phyloP scores from a whole-genome alignment of 2,888 invertebrate genomes.

The Physocephala rufipes region DNA sequence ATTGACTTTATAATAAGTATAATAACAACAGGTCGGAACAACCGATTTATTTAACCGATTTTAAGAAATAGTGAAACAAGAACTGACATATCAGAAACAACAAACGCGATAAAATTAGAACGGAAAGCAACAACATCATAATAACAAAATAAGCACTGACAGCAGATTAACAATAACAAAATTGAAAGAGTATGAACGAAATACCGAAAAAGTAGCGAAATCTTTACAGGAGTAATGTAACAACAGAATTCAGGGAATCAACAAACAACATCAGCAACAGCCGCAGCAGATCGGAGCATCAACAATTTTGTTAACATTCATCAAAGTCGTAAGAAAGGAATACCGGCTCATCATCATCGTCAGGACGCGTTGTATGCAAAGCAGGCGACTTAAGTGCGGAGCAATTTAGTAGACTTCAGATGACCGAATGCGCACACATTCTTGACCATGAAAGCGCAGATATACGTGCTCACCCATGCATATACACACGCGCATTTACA shows the following conservation, averaged over 20 bases:
- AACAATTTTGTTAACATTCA: conserved; percentile 56
- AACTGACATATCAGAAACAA: conserved; percentile 35
- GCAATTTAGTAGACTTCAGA: conserved; percentile 63
- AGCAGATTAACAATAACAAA: conserved; percentile 66
- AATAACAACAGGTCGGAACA: no score
- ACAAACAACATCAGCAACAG: conserved; percentile 39
- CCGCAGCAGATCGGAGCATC: conserved; percentile 34
- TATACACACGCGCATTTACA: background rate
- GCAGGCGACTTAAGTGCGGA: conserved; percentile 42
- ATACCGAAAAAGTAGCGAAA: no score
- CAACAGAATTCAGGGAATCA: conserved; percentile 18
- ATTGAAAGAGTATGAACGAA: conserved; percentile 46
- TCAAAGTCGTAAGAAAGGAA: conserved; percentile 65
- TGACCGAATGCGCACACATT: conserved; percentile 25
- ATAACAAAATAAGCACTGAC: conserved; percentile 36
- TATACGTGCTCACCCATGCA: background rate
- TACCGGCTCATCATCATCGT: conserved; percentile 37
- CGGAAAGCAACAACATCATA: conserved; percentile 22
- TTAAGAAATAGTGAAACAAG: no score
- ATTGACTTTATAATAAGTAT: no score
- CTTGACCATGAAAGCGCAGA: no score
- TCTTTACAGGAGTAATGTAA: background rate
- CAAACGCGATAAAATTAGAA: conserved; percentile 38
- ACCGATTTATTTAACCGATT: no score
- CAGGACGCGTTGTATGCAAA: conserved; percentile 22